Conservation (phyloP, 2,888 invertebrate species). For the Malthinus flaveolus region DNA sequence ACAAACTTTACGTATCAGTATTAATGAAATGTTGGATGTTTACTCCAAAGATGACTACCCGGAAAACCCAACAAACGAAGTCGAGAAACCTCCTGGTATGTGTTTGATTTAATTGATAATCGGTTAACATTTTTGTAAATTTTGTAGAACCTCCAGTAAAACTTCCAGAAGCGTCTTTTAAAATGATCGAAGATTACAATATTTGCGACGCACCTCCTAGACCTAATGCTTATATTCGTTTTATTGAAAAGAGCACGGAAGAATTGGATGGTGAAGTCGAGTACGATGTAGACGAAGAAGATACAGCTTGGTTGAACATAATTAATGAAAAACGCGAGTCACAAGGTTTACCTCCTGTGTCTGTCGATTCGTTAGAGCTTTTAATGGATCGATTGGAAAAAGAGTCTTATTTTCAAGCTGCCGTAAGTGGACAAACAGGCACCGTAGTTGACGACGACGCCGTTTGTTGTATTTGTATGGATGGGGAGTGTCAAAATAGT, state of each 20-base stretch:
- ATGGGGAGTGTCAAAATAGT: conserved; percentile 97
- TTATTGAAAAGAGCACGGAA: conserved; percentile 92
- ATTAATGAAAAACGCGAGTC: conserved; percentile 83
- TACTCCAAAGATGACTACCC: conserved; percentile 66
- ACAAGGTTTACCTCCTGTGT: conserved; percentile 73
- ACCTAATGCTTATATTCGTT: conserved; percentile 88
- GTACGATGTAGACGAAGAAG: conserved; percentile 98
- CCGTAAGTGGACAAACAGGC: conserved; percentile 69
- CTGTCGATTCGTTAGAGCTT: conserved; percentile 89
- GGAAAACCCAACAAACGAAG: conserved; percentile 41
- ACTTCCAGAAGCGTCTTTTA: conserved; percentile 72
- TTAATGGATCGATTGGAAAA: conserved; percentile 98
- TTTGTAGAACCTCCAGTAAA: conserved; percentile 53
- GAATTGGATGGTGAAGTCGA: conserved; percentile 93
- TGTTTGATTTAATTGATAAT: neutral
- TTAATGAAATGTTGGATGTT: conserved; percentile 67
- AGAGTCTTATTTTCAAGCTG: conserved; percentile 91
- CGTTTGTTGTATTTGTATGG: conserved; percentile 98
- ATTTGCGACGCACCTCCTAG: conserved; percentile 82
- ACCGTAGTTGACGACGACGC: conserved; percentile 96
- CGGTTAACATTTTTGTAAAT: neutral
- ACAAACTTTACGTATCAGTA: conserved; percentile 55
- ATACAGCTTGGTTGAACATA: conserved; percentile 89
- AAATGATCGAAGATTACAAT: conserved; percentile 75
- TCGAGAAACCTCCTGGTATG: conserved; percentile 2